These are phyloP conservation scores for Hymenopus coronatus DNA, from an alignment of 2,888 invertebrate species.

Conservation along the genomic window DNA sequence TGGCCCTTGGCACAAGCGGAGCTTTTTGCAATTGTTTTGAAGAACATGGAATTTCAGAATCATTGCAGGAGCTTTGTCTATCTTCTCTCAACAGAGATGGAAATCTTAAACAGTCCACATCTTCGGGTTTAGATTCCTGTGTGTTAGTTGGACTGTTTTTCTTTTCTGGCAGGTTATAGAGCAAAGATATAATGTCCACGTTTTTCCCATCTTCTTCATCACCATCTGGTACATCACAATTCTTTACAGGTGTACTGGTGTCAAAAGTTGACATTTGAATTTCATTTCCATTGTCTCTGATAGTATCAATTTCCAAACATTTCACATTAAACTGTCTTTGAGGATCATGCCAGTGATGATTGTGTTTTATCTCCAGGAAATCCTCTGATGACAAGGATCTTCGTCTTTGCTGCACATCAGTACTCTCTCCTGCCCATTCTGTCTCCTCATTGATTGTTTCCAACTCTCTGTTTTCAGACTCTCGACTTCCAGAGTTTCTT, in stretches of 20 bases:
- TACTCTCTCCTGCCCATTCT: too few relatives aligned
- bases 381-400: background rate
- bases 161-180: background rate
- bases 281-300: background rate
- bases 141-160: too few relatives aligned
- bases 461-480: too few relatives aligned
- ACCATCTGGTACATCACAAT: background rate
- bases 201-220: background rate
- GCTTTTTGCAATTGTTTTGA: background rate
- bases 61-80: background rate
- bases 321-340: background rate
- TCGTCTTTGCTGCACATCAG: background rate
- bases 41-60: background rate
- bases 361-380: background rate
- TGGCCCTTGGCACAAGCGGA: background rate
- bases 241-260: background rate
- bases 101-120: background rate
- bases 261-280: background rate
- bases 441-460: too few relatives aligned
- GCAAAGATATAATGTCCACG: background rate
- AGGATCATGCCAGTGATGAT: background rate
- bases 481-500: too few relatives aligned
- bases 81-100: background rate
- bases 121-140: background rate
- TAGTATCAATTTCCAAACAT: too few relatives aligned